phyloP scores from a whole-genome alignment of 2,888 invertebrate genomes.

The Pollenia labialis region DNA sequence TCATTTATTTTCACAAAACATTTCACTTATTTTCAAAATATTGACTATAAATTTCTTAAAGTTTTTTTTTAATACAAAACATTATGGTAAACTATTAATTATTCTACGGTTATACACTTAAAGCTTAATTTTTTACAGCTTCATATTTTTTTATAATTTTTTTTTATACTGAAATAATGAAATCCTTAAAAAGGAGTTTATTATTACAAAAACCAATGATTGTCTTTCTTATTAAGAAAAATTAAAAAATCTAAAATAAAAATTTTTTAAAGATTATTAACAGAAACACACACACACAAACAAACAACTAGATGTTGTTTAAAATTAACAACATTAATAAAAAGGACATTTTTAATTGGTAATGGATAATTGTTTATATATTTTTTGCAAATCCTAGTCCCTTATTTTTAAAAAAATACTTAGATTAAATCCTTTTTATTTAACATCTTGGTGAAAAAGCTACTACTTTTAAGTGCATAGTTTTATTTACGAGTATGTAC shows the following conservation, averaged over 20 bases:
- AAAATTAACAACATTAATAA: slow-evolving; percentile 16
- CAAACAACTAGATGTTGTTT: slow-evolving; percentile 3
- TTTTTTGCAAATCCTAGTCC: slow-evolving; percentile 9
- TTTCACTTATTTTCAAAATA: background rate
- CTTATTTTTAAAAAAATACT: background rate
- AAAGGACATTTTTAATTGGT: background rate
- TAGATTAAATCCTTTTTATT: background rate
- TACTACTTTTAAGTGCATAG: background rate
- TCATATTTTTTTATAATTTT: background rate
- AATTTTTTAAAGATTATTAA: background rate
- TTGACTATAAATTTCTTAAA: slow-evolving; percentile 10
- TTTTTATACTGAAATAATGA: background rate
- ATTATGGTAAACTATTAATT: background rate
- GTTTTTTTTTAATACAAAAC: background rate
- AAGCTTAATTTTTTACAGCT: slow-evolving; percentile 60
- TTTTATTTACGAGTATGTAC: background rate
- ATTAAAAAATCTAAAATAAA: background rate
- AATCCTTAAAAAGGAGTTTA: slow-evolving; percentile 1
- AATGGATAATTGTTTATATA: background rate
- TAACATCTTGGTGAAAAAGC: background rate
- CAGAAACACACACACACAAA: slow-evolving; percentile 25
- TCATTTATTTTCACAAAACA: too few relatives aligned
- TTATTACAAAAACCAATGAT: slow-evolving; percentile 59
- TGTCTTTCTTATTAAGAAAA: slow-evolving; percentile 53
- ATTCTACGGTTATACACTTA: slow-evolving; percentile 50